Percentiles rank a stretch among this genome's conserved stretches.
Conservation (phyloP, 2,797 vertebrate genomes). For the Linurgus olivaceus region DNA sequence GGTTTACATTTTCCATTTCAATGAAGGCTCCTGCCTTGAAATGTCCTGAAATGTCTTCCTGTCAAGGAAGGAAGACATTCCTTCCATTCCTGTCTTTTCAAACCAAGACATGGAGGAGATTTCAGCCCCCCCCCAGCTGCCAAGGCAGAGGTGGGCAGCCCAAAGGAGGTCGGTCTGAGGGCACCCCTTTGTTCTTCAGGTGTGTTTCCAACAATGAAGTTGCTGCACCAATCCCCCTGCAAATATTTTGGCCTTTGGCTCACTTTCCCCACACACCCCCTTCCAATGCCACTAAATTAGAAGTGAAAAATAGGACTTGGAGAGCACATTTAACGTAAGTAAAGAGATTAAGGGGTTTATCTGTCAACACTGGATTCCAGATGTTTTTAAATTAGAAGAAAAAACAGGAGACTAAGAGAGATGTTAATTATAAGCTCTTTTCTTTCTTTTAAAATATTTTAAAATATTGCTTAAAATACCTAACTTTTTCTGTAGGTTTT, state of each 20-base stretch:
- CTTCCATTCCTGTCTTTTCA: background rate
- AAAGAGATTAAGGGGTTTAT: slow-evolving; percentile 65
- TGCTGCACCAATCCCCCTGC: background rate
- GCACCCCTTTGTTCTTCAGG: background rate
- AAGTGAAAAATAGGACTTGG: slow-evolving; percentile 41
- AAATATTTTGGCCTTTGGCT: background rate
- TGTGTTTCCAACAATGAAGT: slow-evolving; percentile 19
- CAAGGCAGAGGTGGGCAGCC: background rate
- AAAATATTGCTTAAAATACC: slow-evolving; percentile 45
- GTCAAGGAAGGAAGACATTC: background rate
- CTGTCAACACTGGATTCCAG: slow-evolving; percentile 67
- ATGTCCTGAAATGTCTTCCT: background rate
- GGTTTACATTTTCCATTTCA: background rate
- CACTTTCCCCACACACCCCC: background rate
- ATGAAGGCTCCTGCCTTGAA: background rate
- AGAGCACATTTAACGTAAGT: slow-evolving; percentile 14
- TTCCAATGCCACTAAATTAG: slow-evolving; percentile 25
- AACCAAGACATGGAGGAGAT: background rate
- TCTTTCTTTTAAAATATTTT: slow-evolving; percentile 36
- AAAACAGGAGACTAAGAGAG: slow-evolving; percentile 26
- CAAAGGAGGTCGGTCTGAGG: background rate
- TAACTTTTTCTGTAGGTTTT: slow-evolving; percentile 52
- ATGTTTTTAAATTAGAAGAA: slow-evolving; percentile 50
- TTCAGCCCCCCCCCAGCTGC: background rate
- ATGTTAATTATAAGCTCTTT: slow-evolving; percentile 48